Evolutionary conservation across 1,140 invertebrate genomes (phyloP), one percentile per base, ranked within the genome.

Genomic region (Sinella curviseta): DNA sequence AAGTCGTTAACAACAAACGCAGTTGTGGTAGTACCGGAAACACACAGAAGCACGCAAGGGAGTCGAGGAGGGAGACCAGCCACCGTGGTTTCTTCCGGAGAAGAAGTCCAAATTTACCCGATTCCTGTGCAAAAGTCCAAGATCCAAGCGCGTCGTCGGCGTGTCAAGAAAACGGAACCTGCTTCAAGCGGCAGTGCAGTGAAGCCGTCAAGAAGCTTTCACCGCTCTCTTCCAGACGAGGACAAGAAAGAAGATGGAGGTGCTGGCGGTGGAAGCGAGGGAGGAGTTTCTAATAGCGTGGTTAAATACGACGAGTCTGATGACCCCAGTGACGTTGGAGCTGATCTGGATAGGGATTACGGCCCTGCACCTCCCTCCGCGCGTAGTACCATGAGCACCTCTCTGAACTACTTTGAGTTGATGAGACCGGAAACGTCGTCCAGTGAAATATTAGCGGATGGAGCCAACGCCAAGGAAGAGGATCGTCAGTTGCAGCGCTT

Each of bases 391-490:
- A 8, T 70, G 2, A 70, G 65, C 31, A 70, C 65, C n/a, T 2
- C 14, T 3, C n/a, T 70, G 8, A n/a, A n/a, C 8, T 2, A 3
- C 1, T 30, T 31, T 30, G 65, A 70, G n/a, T 8, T 70, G n/a
- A 33, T 31, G 2, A 24, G 65, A 16, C 65, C 65, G 3, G 65
- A 70, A 30, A 70, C 65, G 2, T 8, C 65, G 12, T 30, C 65
- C 65, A 70, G 28, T 33, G 65, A 70, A 30, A 33, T 70, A 4
- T 33, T 70, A 31, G 65, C 65, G 65, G 65, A 70, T 30, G 65
- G 65, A 8, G 65, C 26, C 8, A 4, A 31, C 8, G 65, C 65
- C 12, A 2, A 2, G 4, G 65, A 30, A 4, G 31, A 70, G 24
- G 65, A 30, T 2, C 26, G 8, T 12, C 65, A 31, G 28, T 2